These are phyloP conservation scores for Frankliniella intonsa DNA, from an alignment of 2,888 invertebrate species.

Conservation along the genomic window DNA sequence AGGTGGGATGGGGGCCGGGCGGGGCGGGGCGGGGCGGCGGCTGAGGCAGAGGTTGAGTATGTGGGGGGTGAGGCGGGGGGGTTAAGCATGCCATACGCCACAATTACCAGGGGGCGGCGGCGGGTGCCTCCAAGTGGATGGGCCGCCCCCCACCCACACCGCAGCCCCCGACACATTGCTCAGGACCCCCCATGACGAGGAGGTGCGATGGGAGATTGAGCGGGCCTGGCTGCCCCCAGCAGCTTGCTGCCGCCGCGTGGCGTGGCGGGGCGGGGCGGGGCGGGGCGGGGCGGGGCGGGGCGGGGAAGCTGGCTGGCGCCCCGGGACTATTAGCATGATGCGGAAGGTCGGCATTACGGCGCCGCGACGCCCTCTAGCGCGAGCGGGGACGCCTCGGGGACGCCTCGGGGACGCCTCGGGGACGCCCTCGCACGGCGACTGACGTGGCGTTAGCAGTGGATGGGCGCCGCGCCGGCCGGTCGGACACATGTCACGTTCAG, in stretches of 20 bases:
- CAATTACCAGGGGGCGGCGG: not conserved
- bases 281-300: not conserved
- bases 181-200: slow-evolving; percentile 10
- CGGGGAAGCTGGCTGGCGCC: not conserved
- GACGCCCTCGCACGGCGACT: not conserved
- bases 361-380: too few species aligned
- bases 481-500: too few species aligned
- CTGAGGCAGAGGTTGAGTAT: not conserved
- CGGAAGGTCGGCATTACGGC: too few species aligned
- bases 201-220: slow-evolving; percentile 13
- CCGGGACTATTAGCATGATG: slow-evolving; percentile 6
- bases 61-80: not conserved
- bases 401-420: too few species aligned
- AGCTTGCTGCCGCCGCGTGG: not conserved
- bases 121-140: not conserved
- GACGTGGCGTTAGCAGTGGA: too few species aligned
- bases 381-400: too few species aligned
- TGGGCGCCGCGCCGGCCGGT: not conserved
- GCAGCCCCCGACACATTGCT: not conserved
- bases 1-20: not conserved
- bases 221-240: not conserved
- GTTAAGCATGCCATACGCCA: not conserved
- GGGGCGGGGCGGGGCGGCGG: not conserved
- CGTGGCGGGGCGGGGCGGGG: not conserved
- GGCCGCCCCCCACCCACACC: not conserved